Conservation (phyloP, 1,140 invertebrate genomes). For the Himalopsyche phryganea region DNA sequence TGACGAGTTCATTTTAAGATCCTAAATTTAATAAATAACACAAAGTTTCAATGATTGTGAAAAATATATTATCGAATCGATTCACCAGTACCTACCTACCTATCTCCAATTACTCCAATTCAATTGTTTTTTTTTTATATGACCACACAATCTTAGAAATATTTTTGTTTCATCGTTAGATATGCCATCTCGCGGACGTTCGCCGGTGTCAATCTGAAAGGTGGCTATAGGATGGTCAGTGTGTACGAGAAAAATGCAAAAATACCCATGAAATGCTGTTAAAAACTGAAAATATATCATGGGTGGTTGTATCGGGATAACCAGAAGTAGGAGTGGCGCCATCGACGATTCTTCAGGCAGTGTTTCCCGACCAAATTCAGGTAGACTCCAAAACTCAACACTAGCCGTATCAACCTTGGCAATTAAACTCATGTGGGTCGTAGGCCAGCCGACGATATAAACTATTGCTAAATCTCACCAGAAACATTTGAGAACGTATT, state of each 20-base stretch:
- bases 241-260: conserved; percentile 11
- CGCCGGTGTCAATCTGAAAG: conserved; percentile 26
- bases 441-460: background rate
- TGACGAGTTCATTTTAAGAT: no score
- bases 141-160: no score
- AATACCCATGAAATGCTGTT: conserved; percentile 22
- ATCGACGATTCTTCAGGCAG: conserved; percentile 73
- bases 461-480: background rate
- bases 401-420: conserved; percentile 25
- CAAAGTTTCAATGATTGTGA: no score
- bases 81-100: no score
- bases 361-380: conserved; percentile 71
- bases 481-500: background rate
- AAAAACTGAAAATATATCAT: conserved; percentile 52
- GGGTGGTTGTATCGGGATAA: conserved; percentile 81
- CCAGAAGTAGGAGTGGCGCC: conserved; percentile 71
- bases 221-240: conserved; percentile 19
- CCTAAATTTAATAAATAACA: no score
- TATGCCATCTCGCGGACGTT: conserved; percentile 26
- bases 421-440: conserved; percentile 18
- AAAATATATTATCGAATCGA: no score
- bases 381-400: conserved; percentile 53
- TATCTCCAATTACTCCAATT: no score
- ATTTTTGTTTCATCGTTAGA: conserved; percentile 18
- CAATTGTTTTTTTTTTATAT: no score